Percentiles rank a stretch among this genome's conserved stretches.
Evolutionary conservation across 1,140 invertebrate species (phyloP).

Genomic region (Drosophila pseudoananassae): DNA sequence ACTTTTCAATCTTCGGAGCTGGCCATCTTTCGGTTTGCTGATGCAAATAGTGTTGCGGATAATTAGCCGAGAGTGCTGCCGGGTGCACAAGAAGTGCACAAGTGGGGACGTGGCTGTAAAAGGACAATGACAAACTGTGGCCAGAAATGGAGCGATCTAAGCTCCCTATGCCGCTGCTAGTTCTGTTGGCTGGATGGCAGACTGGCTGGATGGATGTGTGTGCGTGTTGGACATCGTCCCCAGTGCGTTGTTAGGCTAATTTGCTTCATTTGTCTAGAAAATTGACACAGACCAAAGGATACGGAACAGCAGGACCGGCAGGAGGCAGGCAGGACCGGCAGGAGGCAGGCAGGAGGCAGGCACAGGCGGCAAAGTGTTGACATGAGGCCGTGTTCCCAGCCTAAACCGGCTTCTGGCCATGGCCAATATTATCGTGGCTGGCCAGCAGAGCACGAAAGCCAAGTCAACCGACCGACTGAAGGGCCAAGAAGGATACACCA

Average conservation of each 20-base stretch:
- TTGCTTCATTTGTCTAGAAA: conserved; percentile 82
- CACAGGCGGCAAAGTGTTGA: conserved; percentile 66
- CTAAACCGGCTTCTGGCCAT: conserved; percentile 44
- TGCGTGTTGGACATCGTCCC: conserved; percentile 67
- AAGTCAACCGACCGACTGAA: conserved; percentile 54
- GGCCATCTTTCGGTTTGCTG: neutral
- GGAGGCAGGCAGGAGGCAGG: conserved; percentile 1
- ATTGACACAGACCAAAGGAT: conserved; percentile 50
- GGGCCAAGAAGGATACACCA: conserved; percentile 21
- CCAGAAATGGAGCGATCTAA: conserved; percentile 38
- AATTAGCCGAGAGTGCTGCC: conserved; percentile 70
- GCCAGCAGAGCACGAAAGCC: conserved; percentile 60
- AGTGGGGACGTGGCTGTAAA: neutral
- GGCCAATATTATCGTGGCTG: conserved; percentile 59
- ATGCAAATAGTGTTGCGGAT: conserved; percentile 36
- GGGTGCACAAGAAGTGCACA: conserved; percentile 53
- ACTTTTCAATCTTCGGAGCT: conserved; percentile 3
- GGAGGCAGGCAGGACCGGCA: neutral
- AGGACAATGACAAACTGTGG: conserved; percentile 24
- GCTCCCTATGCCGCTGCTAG: neutral
- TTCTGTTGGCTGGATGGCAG: neutral
- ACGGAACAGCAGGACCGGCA: neutral
- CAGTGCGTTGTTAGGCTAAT: conserved; percentile 79
- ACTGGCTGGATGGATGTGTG: conserved; percentile 3
- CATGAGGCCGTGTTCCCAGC: conserved; percentile 67